These are phyloP conservation scores for Girardinus metallicus DNA, from an alignment of 2,797 vertebrate genomes.

Conservation along the genomic window DNA sequence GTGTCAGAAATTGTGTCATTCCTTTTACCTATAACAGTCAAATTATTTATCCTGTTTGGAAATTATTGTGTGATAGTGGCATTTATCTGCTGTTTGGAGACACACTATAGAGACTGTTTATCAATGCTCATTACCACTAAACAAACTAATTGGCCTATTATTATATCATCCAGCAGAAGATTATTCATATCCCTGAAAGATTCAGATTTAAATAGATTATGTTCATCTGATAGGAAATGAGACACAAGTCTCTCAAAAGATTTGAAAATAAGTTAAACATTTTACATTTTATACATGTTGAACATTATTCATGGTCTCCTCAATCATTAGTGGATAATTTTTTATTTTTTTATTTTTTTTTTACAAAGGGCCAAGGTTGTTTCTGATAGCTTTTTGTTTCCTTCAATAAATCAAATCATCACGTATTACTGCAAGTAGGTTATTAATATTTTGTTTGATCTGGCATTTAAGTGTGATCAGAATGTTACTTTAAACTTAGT, in stretches of 20 bases:
- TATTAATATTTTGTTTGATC: background rate
- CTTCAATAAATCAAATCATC: background rate
- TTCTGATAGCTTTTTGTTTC: background rate
- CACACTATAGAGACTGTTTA: slow-evolving; percentile 18
- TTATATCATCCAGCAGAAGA: background rate
- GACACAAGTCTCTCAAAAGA: background rate
- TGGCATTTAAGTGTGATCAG: background rate
- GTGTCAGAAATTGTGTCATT: slow-evolving; percentile 26
- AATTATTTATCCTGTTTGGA: background rate
- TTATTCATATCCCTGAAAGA: background rate
- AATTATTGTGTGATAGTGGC: slow-evolving; percentile 44
- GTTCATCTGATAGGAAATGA: background rate
- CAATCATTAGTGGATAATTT: background rate
- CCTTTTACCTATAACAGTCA: background rate
- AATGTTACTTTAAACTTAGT: background rate
- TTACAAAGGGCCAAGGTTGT: background rate
- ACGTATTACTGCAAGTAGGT: background rate
- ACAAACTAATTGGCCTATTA: background rate
- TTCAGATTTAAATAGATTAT: background rate
- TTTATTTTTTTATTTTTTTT: background rate
- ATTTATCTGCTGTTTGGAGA: slow-evolving; percentile 56
- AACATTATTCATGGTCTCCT: background rate
- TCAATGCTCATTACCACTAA: slow-evolving; percentile 41
- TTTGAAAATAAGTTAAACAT: background rate
- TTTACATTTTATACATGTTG: background rate